Evolutionary conservation across 2,113 vertebrate species (phyloP).

Genomic region (Ginglymostoma cirratum): DNA sequence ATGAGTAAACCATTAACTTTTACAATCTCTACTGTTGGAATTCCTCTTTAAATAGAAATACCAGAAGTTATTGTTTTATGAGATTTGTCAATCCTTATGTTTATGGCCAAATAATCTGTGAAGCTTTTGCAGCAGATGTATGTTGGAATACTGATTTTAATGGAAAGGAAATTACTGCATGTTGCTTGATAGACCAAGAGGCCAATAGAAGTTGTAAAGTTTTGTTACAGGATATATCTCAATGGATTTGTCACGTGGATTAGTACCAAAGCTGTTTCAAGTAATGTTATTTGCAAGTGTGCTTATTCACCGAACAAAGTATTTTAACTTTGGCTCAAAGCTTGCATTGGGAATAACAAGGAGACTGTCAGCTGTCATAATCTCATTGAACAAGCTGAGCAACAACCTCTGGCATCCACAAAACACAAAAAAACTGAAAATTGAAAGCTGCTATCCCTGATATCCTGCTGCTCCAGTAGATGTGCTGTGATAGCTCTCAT

Average conservation of each 20-base stretch:
- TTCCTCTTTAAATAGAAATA: conserved; percentile 6
- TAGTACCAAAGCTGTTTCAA: background rate
- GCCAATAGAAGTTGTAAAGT: background rate
- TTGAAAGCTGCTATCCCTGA: too few relatives aligned
- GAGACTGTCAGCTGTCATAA: too few relatives aligned
- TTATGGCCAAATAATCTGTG: conserved; percentile 14
- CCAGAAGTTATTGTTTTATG: background rate
- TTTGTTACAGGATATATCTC: background rate
- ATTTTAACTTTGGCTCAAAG: background rate
- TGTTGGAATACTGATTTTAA: background rate
- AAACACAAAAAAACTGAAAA: too few relatives aligned
- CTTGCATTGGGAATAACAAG: too few relatives aligned
- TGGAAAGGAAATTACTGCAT: background rate
- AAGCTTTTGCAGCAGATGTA: background rate
- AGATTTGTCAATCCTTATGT: background rate
- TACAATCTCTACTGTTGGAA: background rate
- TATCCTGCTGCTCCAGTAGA: too few relatives aligned
- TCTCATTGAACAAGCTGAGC: too few relatives aligned
- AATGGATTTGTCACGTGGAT: background rate
- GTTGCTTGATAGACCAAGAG: background rate
- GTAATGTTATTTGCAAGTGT: background rate
- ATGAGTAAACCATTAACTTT: conserved; percentile 11
- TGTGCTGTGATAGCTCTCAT: too few relatives aligned
- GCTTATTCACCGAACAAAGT: background rate
- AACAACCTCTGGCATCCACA: too few relatives aligned